Base-by-base conservation (phyloP, 1,140 invertebrate genomes). In the Brachionus sp. region DNA sequence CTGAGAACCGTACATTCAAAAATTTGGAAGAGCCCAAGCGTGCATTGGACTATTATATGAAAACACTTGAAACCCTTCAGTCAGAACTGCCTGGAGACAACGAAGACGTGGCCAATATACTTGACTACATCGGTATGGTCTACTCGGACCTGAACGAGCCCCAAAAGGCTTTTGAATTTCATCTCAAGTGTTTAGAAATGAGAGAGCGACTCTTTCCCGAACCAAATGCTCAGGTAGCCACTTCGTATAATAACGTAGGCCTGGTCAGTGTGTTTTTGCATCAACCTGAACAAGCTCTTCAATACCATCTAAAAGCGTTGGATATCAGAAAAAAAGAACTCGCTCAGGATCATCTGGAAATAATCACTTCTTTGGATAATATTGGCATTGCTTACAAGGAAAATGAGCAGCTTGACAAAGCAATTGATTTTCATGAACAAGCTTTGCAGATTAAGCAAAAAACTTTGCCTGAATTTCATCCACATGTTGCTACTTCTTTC, bases 81-180 rank as follows among this genome's bases (percentile, higher is more conserved):
- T 13, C 13, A 53, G 35, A 39, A 16, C 35, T 77, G n/a, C 75
- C 75, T 6, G 75, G 37, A 4, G 75, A 57, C 35, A 39, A 57
- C 16, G 44, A 39, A 42, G 44, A 53, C 10, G 16, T 77, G 29
- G 75, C 44, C 9, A 77, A 53, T 16, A 77, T 53, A 9, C 25
- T 53, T n/a, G 46, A 77, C 16, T 53, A 29, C 29, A 77, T 77
- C n/a, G 75, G 75, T 46, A 53, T 77, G 75, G 75, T 77, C 1
- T 77, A 77, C 16, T 29, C 44, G 6, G 46, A 57, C 50, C n/a
- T 77, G 7, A 57, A 35, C 10, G 44, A 77, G n/a, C 29, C 25
- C 5, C 13, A 53, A 78, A 78, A 78, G 37, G 75, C 75, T 10
- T 37, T 23, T 6, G 75, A 78, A 33, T 78, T 16, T 23, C 75